phyloP scores from a whole-genome alignment of 23 tunicate species.

The Botrylloides violaceus region DNA sequence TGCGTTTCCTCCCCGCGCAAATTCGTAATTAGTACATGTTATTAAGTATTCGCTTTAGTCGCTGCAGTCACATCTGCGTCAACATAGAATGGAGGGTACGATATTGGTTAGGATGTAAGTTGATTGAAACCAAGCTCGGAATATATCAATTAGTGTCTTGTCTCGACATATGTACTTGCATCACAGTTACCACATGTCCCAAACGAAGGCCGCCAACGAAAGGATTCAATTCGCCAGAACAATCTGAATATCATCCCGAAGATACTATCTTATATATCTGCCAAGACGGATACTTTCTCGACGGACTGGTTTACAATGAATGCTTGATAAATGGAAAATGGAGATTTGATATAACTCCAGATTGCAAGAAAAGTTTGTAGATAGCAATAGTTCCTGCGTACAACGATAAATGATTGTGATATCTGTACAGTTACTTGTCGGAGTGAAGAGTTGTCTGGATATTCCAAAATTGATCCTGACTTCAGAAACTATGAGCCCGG shows the following conservation, averaged over 20 bases:
- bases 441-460: not conserved
- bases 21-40: no score
- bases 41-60: no score
- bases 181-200: no score
- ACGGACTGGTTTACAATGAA: not conserved
- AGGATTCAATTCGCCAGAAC: not conserved
- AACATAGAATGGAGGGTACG: no score
- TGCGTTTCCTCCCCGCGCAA: no score
- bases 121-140: no score
- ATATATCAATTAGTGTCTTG: no score
- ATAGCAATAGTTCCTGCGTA: no score
- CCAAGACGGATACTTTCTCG: not conserved
- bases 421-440: not conserved
- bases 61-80: no score
- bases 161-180: no score
- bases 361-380: not conserved
- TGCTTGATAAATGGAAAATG: not conserved
- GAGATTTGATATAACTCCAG: not conserved
- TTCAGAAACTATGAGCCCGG: not conserved
- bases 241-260: not conserved
- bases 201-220: not conserved
- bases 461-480: not conserved
- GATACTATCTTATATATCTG: not conserved
- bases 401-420: no score
- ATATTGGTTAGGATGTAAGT: no score